phyloP scores from a whole-genome alignment of 2,113 vertebrate species.

The Etia nguti region DNA sequence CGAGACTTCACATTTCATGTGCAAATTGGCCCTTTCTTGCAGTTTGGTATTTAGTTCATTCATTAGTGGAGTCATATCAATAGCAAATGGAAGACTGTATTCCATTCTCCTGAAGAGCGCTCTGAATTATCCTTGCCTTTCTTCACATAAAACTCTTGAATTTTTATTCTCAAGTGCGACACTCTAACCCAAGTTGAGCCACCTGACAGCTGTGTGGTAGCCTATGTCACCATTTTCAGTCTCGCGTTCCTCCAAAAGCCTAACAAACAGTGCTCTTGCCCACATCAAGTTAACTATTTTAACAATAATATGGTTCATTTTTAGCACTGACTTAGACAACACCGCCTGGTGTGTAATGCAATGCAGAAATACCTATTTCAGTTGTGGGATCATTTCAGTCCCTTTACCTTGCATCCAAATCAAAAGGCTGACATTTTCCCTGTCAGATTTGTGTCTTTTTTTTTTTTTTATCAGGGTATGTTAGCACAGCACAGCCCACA shows the following conservation, averaged over 20 bases:
- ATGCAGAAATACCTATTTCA: not conserved
- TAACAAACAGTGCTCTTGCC: not conserved
- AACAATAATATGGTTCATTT: not conserved
- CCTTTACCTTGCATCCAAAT: not conserved
- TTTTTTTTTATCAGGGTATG: accelerated
- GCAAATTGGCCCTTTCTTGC: not conserved
- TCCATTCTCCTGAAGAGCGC: not conserved
- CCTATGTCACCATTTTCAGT: not conserved
- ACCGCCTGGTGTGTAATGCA: not conserved
- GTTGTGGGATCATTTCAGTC: not conserved
- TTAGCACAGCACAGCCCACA: not conserved
- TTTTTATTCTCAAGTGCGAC: not conserved
- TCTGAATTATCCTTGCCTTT: not conserved
- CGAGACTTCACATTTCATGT: not conserved
- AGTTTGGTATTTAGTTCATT: not conserved
- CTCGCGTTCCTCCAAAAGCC: not conserved
- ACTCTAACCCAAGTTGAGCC: not conserved
- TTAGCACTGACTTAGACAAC: not conserved
- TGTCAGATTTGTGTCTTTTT: not conserved
- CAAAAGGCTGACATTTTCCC: not conserved
- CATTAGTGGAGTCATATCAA: not conserved
- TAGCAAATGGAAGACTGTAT: not conserved
- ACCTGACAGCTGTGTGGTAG: not conserved
- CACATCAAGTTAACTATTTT: not conserved
- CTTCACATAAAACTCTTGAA: not conserved